phyloP scores from a whole-genome alignment of 2,113 vertebrate genomes.

The Chloropsis cyanopogon region DNA sequence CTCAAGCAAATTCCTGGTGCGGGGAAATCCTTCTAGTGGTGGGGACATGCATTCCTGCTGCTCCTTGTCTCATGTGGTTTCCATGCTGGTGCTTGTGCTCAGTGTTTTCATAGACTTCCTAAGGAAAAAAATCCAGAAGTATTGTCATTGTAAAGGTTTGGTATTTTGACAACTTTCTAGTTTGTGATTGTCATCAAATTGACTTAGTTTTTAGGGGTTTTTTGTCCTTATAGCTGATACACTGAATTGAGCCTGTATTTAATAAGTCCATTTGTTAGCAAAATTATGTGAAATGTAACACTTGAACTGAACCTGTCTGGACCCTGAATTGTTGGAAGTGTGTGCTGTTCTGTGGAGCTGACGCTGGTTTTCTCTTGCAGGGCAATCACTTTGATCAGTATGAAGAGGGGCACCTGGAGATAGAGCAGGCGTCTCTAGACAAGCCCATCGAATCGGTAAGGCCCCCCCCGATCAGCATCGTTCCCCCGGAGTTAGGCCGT shows the following conservation, averaged over 20 bases:
- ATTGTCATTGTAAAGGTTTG: background rate
- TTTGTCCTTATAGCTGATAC: background rate
- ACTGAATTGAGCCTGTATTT: background rate
- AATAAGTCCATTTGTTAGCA: background rate
- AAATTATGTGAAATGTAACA: background rate
- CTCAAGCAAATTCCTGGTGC: background rate
- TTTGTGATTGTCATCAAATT: background rate
- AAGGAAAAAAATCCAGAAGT: background rate
- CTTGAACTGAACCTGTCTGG: background rate
- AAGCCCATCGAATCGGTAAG: slow-evolving; percentile 99
- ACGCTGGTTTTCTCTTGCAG: slow-evolving; percentile 68
- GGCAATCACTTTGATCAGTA: slow-evolving; percentile 99
- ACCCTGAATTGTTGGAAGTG: background rate
- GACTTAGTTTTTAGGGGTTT: background rate
- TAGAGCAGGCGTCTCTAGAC: slow-evolving; percentile 97
- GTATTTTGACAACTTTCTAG: background rate
- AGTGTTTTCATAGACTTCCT: background rate
- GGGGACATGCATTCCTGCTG: background rate
- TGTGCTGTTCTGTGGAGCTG: background rate
- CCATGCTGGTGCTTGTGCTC: background rate
- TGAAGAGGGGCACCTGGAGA: slow-evolving; percentile 98
- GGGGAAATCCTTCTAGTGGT: background rate
- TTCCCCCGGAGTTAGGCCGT: slow-evolving; percentile 54
- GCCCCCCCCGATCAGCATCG: slow-evolving; percentile 35
- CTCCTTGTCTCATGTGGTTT: background rate